A percentile compares a stretch with the other conserved stretches of the same genome.
Conservation (phyloP, 2,888 invertebrate genomes). For the Lepetodrilus schrolli region DNA sequence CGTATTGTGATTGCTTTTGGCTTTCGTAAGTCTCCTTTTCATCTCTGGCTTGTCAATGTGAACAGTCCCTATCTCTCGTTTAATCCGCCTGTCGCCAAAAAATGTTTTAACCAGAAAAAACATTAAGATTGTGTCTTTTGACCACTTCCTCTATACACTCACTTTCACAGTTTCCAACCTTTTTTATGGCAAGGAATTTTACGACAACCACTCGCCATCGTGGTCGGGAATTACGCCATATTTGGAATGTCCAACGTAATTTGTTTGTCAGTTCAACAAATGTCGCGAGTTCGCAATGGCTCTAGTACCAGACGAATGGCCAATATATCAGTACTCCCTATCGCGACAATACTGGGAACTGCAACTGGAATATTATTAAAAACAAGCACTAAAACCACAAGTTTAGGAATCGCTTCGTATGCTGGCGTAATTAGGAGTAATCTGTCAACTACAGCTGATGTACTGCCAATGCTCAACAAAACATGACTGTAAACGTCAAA, state of each 20-base stretch:
- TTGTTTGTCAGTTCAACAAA: conserved; percentile 25
- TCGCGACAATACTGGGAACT: not conserved
- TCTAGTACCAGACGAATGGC: not conserved
- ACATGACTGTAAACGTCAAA: not conserved
- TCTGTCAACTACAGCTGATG: not conserved
- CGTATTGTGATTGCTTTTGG: conserved; percentile 16
- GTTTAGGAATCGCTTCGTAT: not conserved
- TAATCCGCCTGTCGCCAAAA: conserved; percentile 9
- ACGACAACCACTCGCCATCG: conserved; percentile 19
- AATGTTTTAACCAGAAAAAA: too few relatives aligned
- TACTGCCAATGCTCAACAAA: not conserved
- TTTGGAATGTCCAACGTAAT: conserved; percentile 13
- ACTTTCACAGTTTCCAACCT: too few relatives aligned
- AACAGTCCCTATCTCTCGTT: not conserved
- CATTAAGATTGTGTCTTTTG: too few relatives aligned
- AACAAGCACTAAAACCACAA: conserved; percentile 19
- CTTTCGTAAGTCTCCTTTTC: not conserved
- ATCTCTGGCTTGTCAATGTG: not conserved
- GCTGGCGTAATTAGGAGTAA: not conserved
- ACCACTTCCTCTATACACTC: too few relatives aligned
- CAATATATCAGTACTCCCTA: not conserved
- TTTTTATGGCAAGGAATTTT: too few relatives aligned
- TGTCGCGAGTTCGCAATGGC: not conserved
- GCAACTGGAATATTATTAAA: not conserved
- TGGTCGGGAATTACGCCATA: conserved; percentile 14